phyloP scores from a whole-genome alignment of 1,140 invertebrate genomes.

The Drosophila mauritiana region DNA sequence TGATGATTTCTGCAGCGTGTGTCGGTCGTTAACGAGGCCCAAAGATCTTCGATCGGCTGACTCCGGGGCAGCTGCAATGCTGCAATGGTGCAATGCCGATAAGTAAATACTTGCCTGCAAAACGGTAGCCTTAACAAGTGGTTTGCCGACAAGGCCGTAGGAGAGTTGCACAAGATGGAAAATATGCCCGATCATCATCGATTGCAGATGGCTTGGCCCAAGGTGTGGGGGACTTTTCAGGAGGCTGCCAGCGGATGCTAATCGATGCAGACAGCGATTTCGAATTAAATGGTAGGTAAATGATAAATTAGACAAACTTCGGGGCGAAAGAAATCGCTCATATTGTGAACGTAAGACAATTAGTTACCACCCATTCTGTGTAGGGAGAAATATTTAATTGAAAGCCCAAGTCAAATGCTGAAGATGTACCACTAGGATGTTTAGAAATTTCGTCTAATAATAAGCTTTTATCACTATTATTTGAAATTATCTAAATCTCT shows the following conservation, averaged over 20 bases:
- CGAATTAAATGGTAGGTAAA: constrained; percentile 18
- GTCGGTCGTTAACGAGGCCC: constrained; percentile 74
- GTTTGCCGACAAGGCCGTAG: constrained; percentile 33
- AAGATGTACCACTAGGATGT: too few species aligned
- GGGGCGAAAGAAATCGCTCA: background rate
- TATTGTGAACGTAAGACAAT: background rate
- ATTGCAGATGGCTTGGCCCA: constrained; percentile 33
- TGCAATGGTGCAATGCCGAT: constrained; percentile 27
- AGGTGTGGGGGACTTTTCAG: background rate
- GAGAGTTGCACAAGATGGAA: constrained; percentile 1
- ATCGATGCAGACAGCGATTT: constrained; percentile 24
- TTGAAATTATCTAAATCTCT: background rate
- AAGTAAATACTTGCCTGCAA: constrained; percentile 70
- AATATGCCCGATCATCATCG: constrained; percentile 61
- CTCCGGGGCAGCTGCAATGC: constrained; percentile 51
- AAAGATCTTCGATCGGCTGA: constrained; percentile 2
- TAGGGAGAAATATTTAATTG: too few species aligned
- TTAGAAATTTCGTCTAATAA: too few species aligned
- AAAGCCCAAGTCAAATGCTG: too few species aligned
- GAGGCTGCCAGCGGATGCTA: background rate
- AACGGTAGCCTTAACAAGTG: constrained; percentile 61
- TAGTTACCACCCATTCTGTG: background rate
- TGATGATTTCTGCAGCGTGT: constrained; percentile 81
- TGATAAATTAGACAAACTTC: constrained; percentile 11
- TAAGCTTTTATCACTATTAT: too few species aligned